These are phyloP conservation scores for Meiosimyza platycephala DNA, from an alignment of 2,888 invertebrate genomes.

Conservation along the genomic window DNA sequence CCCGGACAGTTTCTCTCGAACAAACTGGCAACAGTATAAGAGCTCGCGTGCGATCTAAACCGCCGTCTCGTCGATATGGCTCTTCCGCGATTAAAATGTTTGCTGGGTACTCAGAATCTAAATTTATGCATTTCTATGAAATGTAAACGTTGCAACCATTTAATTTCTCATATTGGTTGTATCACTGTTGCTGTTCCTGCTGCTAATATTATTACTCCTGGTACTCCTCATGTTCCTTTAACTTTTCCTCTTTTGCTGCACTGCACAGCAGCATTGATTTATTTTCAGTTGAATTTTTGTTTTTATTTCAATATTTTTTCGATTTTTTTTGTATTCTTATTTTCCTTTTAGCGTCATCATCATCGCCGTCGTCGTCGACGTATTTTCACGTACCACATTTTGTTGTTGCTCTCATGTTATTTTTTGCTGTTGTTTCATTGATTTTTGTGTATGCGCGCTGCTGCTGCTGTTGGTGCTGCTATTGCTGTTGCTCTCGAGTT, in stretches of 20 bases:
- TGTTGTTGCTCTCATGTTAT: constrained; percentile 7
- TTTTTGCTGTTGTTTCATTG: constrained; percentile 13
- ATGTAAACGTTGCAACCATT: not conserved
- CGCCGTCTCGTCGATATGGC: too few relatives aligned
- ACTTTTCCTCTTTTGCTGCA: not conserved
- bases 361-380: not conserved
- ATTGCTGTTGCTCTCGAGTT: not conserved
- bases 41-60: too few relatives aligned
- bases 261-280: constrained; percentile 1
- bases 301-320: not conserved
- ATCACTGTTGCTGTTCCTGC: not conserved
- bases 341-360: constrained; percentile 4
- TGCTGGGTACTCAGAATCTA: too few relatives aligned
- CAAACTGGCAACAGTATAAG: too few relatives aligned
- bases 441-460: constrained; percentile 7
- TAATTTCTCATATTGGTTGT: not conserved
- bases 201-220: not conserved
- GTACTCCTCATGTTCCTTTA: not conserved
- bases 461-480: not conserved
- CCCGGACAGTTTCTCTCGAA: too few relatives aligned
- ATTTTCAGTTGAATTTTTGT: constrained; percentile 14
- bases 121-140: too few relatives aligned
- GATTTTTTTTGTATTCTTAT: not conserved
- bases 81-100: too few relatives aligned
- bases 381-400: not conserved